Percentiles rank a stretch among this genome's conserved stretches.
Conservation (phyloP, 2,797 vertebrate species). For the Caiman crocodilus region DNA sequence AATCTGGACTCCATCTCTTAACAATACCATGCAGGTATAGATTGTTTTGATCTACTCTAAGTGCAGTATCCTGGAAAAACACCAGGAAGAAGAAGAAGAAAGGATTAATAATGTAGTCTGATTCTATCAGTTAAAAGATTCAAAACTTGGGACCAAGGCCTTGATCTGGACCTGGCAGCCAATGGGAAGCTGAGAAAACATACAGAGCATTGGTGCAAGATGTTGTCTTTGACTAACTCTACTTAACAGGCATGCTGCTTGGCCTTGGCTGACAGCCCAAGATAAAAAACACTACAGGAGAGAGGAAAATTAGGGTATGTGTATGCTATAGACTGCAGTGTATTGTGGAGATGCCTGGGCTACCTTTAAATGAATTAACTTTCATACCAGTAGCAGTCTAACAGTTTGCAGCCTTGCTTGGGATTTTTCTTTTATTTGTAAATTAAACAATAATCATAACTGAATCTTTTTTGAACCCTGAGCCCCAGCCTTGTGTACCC, state of each 20-base stretch:
- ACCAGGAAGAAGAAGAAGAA: background rate
- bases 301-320: background rate
- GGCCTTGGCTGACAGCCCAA: background rate
- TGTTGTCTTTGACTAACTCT: background rate
- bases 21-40: background rate
- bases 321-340: too few species aligned
- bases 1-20: background rate
- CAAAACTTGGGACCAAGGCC: background rate
- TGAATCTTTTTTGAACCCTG: background rate
- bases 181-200: background rate
- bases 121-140: background rate
- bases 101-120: background rate
- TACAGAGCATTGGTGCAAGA: background rate
- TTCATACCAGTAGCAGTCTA: too few species aligned
- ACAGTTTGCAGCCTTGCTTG: background rate
- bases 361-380: too few species aligned
- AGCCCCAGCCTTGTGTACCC: background rate
- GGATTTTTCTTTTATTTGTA: background rate
- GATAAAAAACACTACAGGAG: background rate
- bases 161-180: background rate
- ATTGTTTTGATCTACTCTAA: background rate
- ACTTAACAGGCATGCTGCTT: background rate
- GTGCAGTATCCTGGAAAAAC: background rate
- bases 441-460: background rate
- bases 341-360: too few species aligned